These are phyloP conservation scores for Nomada flava DNA, from an alignment of 2,888 invertebrate species.

Conservation along the genomic window DNA sequence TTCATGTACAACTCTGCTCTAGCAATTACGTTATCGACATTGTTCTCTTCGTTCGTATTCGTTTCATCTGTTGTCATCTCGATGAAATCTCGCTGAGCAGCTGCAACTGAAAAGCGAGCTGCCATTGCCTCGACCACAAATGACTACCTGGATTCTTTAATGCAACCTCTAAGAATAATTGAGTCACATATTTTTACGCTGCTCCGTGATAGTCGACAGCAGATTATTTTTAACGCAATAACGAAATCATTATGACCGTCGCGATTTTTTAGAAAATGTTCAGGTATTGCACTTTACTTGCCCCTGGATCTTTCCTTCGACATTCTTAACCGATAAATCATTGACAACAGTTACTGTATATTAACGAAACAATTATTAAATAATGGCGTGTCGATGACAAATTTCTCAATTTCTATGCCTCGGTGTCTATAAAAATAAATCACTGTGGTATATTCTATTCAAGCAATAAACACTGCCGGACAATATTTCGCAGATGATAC, in stretches of 20 bases:
- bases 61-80: conserved; percentile 31
- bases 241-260: background rate
- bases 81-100: conserved; percentile 28
- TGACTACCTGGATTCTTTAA: conserved; percentile 48
- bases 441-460: too few relatives aligned
- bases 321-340: background rate
- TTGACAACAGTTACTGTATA: too few relatives aligned
- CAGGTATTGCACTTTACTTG: background rate
- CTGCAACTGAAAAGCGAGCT: conserved; percentile 24
- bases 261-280: background rate
- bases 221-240: conserved; percentile 25
- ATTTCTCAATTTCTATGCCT: too few relatives aligned
- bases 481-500: too few relatives aligned
- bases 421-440: too few relatives aligned
- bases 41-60: conserved; percentile 28
- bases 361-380: too few relatives aligned
- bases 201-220: background rate
- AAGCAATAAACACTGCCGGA: too few relatives aligned
- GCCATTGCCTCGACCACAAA: conserved; percentile 40
- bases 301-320: background rate
- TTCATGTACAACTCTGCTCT: conserved; percentile 14
- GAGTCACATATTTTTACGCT: conserved; percentile 4
- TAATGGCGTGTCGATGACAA: too few relatives aligned
- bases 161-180: conserved; percentile 32
- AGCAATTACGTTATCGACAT: conserved; percentile 35